These are phyloP conservation scores for Masnerella sp. DNA, from an alignment of 2,888 invertebrate genomes.

Conservation along the genomic window DNA sequence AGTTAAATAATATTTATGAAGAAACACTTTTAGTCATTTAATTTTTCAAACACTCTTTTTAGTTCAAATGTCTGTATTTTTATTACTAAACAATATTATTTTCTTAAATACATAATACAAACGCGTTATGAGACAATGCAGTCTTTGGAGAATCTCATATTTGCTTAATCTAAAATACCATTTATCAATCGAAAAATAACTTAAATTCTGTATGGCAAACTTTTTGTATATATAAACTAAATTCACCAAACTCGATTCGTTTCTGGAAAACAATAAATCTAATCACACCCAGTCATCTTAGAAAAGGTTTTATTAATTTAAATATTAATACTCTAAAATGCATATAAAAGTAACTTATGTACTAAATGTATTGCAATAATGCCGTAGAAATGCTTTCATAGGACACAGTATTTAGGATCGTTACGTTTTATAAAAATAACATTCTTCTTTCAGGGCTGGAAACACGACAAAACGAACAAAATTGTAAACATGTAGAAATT, in stretches of 20 bases:
- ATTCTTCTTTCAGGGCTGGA: too few species aligned
- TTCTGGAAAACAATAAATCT: background rate
- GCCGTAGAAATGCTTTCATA: conserved; percentile 21
- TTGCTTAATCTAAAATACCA: too few species aligned
- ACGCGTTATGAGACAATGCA: too few species aligned
- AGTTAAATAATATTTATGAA: too few species aligned
- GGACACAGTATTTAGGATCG: conserved; percentile 15
- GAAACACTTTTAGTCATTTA: too few species aligned
- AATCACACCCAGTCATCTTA: conserved; percentile 7
- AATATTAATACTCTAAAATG: conserved; percentile 41
- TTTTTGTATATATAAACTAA: background rate
- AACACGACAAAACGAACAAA: background rate
- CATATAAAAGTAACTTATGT: conserved; percentile 47
- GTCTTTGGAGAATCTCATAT: too few species aligned
- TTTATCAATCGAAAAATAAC: too few species aligned
- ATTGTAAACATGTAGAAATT: background rate
- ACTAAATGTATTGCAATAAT: conserved; percentile 43
- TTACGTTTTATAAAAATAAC: conserved; percentile 11
- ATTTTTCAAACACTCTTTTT: too few species aligned
- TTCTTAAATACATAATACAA: too few species aligned
- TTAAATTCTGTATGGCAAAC: too few species aligned
- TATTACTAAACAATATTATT: too few species aligned
- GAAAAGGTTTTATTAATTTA: conserved; percentile 51
- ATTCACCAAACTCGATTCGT: background rate
- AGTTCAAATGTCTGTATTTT: too few species aligned